Evolutionary conservation across 2,797 vertebrate genomes (phyloP), one percentile per base, ranked within the genome.

Genomic region (Anomalospiza imberbis): DNA sequence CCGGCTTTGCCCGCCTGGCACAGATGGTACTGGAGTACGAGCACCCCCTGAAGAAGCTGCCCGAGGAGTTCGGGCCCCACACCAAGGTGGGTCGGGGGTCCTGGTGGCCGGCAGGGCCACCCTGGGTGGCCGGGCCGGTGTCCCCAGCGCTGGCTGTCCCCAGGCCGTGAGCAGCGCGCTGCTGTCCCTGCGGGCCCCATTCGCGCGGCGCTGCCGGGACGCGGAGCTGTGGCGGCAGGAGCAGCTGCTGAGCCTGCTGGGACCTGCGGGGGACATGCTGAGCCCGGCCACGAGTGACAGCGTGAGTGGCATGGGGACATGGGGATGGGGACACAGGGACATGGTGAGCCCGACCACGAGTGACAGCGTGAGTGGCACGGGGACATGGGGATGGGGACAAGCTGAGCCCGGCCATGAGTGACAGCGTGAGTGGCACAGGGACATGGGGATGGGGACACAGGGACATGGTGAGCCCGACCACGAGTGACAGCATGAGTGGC

Each of bases 21-120:
- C 99, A 99, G 97, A 99, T 99, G 99, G 95, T 99, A 60, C 50
- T 99, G 91, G 99, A 99, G 85, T 99, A 99, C 21, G 99, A 99
- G 16, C 98, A 99, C 80, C 98, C 99, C 24, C 98, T 98, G 97
- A 99, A 98, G 96, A 99, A 99, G 93, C 98, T 99, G 81, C 97
- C 97, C 1, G 99, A 99, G 90, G 99, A 99, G 93, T 99, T 99
- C 95, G 98, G 98, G 15, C 99, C 99, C 3, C 99, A 99, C 96
- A 99, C 99, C 74, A 98, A 98, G 98, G 99, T 99, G 68, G 58
- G 67, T 26, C 13, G 6, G 55, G 66, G 79, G 47, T 50, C 25
- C 4, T 13, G 24, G 24, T 9, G 32, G 20, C 19, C 20, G 6
- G 53, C 53, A 12, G 51, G 29, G 51, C 17, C 51, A 29, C 18